Evolutionary conservation across 2,797 vertebrate species (phyloP), one percentile per base, ranked within the genome.

Genomic region (Rhinichthys osculus): DNA sequence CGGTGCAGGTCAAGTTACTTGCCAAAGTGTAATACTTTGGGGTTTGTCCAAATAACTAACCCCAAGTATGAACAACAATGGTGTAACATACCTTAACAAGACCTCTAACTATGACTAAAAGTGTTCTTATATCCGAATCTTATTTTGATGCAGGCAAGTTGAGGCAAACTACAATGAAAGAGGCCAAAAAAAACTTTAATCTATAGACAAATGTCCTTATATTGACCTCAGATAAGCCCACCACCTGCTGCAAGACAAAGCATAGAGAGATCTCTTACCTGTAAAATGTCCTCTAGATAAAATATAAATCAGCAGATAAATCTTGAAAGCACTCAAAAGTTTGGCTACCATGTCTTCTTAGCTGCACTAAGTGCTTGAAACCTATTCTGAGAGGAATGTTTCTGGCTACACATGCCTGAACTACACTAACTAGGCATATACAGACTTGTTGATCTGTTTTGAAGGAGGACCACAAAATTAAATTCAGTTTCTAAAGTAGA

Each of bases 371-470:
- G 57, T 64, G 35, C n/a, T 78, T 81, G 54, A 10, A 74, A 78
- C 72, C 77, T 67, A 23, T 6, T 59, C 11, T 7, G 16, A 83
- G 79, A 87, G 85, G 81, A 87, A 89, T 85, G 86, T 38, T 71
- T 57, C 40, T 38, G 17, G 57, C 62, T 84, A 38, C 35, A 78
- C 86, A 82, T 79, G 42, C 47, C 69, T 57, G 11, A 77, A 62
- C 78, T 40, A 47, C 17, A 81, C 74, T 67, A 77, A 52, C 52
- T 21, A 33, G 87, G n/a, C 89, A 84, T 57, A 88, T 90, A 80
- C 87, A 87, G 89, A 86, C 86, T 72, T 89, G 89, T 78, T 57
- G 21, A 74, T 78, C n/a, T 40, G 66, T 42, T 72, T 35, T 70
- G 42, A 71, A 44, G 66, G 42, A 88, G 59, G 85, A 8, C 57